These are phyloP conservation scores for Mythimna pallens DNA, from an alignment of 2,888 invertebrate genomes.

Conservation along the genomic window DNA sequence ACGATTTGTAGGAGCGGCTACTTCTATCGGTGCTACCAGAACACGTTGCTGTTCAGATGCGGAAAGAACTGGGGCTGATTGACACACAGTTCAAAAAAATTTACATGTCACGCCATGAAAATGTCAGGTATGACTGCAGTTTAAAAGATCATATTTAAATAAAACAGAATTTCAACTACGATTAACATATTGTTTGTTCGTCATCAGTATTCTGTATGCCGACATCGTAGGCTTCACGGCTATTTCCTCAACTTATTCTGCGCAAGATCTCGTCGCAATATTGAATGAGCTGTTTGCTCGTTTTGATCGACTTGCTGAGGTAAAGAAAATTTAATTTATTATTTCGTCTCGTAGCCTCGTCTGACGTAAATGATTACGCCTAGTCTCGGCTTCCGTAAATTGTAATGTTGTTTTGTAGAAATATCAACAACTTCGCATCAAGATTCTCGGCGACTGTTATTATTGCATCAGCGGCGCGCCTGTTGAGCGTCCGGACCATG, in stretches of 20 bases:
- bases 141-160: constrained; percentile 27
- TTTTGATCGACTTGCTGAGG: constrained; percentile 97
- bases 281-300: constrained; percentile 98
- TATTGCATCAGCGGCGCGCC: constrained; percentile 99
- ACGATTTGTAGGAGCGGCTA: constrained; percentile 94
- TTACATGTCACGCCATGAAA: constrained; percentile 99
- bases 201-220: constrained; percentile 97
- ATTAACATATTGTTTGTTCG: constrained; percentile 64
- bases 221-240: constrained; percentile 99
- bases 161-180: constrained; percentile 6
- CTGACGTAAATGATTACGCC: constrained; percentile 41
- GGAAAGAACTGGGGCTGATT: constrained; percentile 97
- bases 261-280: constrained; percentile 98
- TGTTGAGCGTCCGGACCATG: constrained; percentile 97
- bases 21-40: constrained; percentile 98
- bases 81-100: constrained; percentile 99
- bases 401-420: constrained; percentile 90
- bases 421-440: constrained; percentile 98
- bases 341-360: constrained; percentile 43
- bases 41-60: constrained; percentile 99
- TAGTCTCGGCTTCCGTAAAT: constrained; percentile 42
- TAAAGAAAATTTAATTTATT: constrained; percentile 77
- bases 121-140: constrained; percentile 94
- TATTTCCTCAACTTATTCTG: constrained; percentile 98
- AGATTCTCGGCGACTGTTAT: constrained; percentile 99